These are phyloP conservation scores for Schizothorax lantsangensis DNA, from an alignment of 2,797 vertebrate genomes.

Conservation along the genomic window DNA sequence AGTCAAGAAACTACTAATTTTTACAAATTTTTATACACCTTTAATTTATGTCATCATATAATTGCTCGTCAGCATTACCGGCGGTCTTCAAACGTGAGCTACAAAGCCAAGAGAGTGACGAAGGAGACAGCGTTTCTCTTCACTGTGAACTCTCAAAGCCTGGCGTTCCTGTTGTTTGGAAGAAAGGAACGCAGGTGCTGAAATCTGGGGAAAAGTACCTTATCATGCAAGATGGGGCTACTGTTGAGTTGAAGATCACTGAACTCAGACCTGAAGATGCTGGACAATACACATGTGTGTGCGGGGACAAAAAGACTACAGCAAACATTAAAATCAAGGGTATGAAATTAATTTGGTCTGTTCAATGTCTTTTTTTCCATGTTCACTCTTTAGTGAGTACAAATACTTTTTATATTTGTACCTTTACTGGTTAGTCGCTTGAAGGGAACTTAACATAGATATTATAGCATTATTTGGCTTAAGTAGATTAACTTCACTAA, in stretches of 20 bases:
- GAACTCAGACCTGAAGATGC: conserved; percentile 77
- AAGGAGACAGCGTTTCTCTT: conserved; percentile 67
- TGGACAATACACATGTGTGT: conserved; percentile 81
- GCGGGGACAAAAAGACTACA: conserved; percentile 75
- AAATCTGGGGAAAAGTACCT: conserved; percentile 76
- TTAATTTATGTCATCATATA: conserved; percentile 11
- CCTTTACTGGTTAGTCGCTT: not conserved
- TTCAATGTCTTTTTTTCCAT: not conserved
- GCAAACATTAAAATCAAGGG: conserved; percentile 81
- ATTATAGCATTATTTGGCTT: not conserved
- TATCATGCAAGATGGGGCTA: conserved; percentile 69
- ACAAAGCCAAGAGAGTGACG: conserved; percentile 65
- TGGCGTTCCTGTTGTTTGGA: conserved; percentile 78
- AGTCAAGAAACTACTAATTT: not conserved
- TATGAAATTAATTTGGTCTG: conserved; percentile 66
- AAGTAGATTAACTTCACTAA: not conserved
- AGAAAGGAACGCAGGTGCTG: conserved; percentile 68
- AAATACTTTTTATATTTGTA: not conserved
- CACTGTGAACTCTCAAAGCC: conserved; percentile 76
- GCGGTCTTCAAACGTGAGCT: conserved; percentile 69
- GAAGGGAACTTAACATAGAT: not conserved
- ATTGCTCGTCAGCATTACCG: conserved; percentile 66
- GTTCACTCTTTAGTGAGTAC: not conserved
- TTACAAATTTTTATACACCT: not conserved
- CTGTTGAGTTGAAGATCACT: conserved; percentile 81